phyloP scores from a whole-genome alignment of 2,888 invertebrate species.

The Agriopis marginaria region DNA sequence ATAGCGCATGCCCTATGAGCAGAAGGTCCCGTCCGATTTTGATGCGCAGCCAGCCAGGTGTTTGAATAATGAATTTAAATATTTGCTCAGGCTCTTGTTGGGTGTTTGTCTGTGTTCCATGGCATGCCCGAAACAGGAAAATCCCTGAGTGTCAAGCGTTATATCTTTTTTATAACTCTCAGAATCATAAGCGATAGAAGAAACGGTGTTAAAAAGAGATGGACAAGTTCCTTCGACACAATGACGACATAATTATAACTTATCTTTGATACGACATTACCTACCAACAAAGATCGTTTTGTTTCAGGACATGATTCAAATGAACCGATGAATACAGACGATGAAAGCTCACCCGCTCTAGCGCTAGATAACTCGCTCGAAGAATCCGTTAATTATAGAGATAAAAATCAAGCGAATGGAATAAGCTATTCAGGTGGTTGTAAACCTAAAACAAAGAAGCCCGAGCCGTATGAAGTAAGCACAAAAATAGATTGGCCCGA shows the following conservation, averaged over 20 bases:
- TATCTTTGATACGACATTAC: background rate
- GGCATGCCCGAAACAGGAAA: too few relatives aligned
- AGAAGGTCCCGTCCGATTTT: too few relatives aligned
- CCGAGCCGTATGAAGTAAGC: slow-evolving; percentile 11
- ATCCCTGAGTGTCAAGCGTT: too few relatives aligned
- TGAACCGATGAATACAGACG: background rate
- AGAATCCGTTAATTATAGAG: slow-evolving; percentile 9
- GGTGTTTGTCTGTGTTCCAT: too few relatives aligned
- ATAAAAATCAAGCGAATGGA: slow-evolving; percentile 1
- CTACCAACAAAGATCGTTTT: background rate
- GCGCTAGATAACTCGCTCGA: slow-evolving; percentile 1
- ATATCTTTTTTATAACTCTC: too few relatives aligned
- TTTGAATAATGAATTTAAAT: too few relatives aligned
- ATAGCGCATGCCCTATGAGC: too few relatives aligned
- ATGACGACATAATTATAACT: background rate
- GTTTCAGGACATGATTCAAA: slow-evolving; percentile 19
- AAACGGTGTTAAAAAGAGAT: too few relatives aligned
- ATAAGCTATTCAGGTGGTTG: background rate
- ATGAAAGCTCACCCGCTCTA: slow-evolving; percentile 4
- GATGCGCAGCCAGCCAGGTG: too few relatives aligned
- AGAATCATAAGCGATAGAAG: too few relatives aligned
- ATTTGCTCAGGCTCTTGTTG: too few relatives aligned
- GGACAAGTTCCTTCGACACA: too few relatives aligned
- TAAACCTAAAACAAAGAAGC: slow-evolving; percentile 28
- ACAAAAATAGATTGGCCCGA: slow-evolving; percentile 18